Conservation (phyloP, 2,113 vertebrate genomes). For the Pongo abelii region DNA sequence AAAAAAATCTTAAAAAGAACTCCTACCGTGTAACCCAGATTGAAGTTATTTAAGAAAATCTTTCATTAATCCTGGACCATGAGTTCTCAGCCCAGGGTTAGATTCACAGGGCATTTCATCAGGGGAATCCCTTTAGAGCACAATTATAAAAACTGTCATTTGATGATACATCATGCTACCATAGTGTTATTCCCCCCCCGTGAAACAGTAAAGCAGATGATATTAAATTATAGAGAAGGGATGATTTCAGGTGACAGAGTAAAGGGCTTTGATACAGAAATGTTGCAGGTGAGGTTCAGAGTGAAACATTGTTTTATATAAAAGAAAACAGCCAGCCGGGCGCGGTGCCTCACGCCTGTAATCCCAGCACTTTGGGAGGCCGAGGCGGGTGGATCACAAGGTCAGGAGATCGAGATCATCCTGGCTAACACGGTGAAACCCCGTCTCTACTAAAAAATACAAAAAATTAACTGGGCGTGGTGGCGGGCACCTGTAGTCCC, state of each 20-base stretch:
- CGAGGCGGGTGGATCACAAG: no score
- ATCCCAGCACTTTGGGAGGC: no score
- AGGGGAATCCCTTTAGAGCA: neutral
- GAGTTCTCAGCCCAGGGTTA: neutral
- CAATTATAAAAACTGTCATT: conserved; percentile 57
- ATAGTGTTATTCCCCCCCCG: neutral
- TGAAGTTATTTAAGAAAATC: neutral
- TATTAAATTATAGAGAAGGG: conserved; percentile 67
- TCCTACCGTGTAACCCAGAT: neutral
- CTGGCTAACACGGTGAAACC: no score
- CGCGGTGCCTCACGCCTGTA: no score
- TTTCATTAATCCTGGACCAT: neutral
- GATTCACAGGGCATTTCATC: neutral
- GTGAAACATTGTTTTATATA: neutral
- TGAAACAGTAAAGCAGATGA: conserved; percentile 65
- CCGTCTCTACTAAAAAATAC: no score
- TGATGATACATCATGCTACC: neutral
- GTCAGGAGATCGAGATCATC: no score
- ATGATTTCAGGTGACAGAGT: conserved; percentile 65
- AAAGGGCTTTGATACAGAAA: conserved; percentile 42
- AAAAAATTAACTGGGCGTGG: no score
- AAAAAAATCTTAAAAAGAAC: neutral
- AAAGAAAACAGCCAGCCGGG: neutral
- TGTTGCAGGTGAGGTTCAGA: neutral
- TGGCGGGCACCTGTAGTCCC: no score